Evolutionary conservation across 2,113 vertebrate genomes (phyloP).

Genomic region (Cricetomys ansorgei): DNA sequence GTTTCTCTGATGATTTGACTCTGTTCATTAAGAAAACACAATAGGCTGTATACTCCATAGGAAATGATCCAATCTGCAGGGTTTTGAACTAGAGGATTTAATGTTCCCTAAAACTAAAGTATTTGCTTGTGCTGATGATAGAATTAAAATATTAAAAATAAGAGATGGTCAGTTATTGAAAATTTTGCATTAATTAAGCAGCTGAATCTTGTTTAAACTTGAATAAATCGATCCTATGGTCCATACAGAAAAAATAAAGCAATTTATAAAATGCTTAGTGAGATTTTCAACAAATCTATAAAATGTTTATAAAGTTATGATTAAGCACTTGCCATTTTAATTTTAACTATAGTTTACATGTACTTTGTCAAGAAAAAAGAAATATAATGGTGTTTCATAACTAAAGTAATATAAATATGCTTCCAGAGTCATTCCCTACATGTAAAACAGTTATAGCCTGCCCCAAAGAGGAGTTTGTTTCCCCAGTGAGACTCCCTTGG

Average conservation of each 20-base stretch:
- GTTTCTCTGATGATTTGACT: not conserved
- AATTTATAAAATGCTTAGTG: slow-evolving; percentile 11
- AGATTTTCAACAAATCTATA: not conserved
- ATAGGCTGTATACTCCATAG: not conserved
- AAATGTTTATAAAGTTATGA: not conserved
- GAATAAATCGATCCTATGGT: not conserved
- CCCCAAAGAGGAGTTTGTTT: not conserved
- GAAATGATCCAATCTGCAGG: not conserved
- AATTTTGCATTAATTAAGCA: not conserved
- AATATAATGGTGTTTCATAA: not conserved
- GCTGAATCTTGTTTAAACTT: not conserved
- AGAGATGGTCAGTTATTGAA: not conserved
- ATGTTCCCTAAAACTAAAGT: not conserved
- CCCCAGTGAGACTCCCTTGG: not conserved
- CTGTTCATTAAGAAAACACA: not conserved
- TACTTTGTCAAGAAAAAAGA: slow-evolving; percentile 9
- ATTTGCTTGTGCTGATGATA: slow-evolving; percentile 1
- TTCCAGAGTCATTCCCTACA: too few species aligned
- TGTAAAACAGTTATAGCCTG: not conserved
- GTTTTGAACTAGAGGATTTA: slow-evolving; percentile 1
- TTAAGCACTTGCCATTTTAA: slow-evolving; percentile 2
- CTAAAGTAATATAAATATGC: not conserved
- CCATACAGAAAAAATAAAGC: slow-evolving; percentile 3
- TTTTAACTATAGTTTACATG: not conserved
- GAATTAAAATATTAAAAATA: not conserved